Percentiles rank a stretch among this genome's conserved stretches.
These are phyloP conservation scores for Pseudobourletiella spinata DNA, from an alignment of 1,140 invertebrate species.

Conservation along the genomic window DNA sequence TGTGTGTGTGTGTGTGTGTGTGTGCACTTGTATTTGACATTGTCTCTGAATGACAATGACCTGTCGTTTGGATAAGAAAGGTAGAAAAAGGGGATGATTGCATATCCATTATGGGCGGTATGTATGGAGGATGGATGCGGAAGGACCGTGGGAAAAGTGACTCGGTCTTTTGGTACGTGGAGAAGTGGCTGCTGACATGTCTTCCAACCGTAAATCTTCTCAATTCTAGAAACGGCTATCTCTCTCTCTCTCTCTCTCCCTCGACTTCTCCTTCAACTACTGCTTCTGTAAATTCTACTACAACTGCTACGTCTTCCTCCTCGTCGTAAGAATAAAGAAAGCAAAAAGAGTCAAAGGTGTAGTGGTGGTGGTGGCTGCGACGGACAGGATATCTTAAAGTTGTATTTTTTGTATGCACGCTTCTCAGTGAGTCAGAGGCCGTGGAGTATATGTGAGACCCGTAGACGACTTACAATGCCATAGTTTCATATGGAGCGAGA, in stretches of 20 bases:
- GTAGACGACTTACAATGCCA: not conserved
- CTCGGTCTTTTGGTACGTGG: constrained; percentile 10
- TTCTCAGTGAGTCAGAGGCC: too few relatives aligned
- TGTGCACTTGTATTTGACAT: not conserved
- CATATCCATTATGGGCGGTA: constrained; percentile 11
- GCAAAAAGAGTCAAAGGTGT: not conserved
- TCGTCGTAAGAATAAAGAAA: too few relatives aligned
- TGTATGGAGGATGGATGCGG: not conserved
- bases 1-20: too few relatives aligned
- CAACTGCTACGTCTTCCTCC: not conserved
- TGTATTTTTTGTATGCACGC: too few relatives aligned
- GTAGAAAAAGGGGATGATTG: constrained; percentile 3
- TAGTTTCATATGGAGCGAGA: too few relatives aligned
- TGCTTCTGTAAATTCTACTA: not conserved
- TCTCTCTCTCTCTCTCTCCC: not conserved
- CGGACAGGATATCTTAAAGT: not conserved
- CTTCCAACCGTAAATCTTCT: constrained; percentile 26
- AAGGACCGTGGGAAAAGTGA: constrained; percentile 20
- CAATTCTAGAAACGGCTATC: constrained; percentile 8
- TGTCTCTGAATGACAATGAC: constrained; percentile 25
- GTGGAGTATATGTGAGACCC: not conserved
- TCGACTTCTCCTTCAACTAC: not conserved
- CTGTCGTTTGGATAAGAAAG: constrained; percentile 12
- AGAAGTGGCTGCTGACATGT: constrained; percentile 30
- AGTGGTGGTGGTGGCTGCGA: too few relatives aligned